Evolutionary conservation across 2,888 invertebrate species (phyloP), one percentile per base, ranked within the genome.

Genomic region (Eristalis tenax): DNA sequence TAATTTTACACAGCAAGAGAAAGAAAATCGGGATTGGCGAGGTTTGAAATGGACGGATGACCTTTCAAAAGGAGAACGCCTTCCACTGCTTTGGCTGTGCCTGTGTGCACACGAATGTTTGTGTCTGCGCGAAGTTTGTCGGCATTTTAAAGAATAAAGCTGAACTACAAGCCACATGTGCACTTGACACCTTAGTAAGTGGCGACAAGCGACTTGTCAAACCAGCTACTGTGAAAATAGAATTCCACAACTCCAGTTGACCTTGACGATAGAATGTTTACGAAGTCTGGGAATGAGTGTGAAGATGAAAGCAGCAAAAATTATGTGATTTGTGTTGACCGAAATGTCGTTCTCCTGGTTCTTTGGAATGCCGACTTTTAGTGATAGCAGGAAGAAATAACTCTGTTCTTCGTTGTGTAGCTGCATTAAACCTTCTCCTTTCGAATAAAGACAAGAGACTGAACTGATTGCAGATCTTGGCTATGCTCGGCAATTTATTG

Each of bases 191-290:
- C 43, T 6, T 43, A 4, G 43, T 1, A n/a, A 15, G 13, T n/a
- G 38, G 38, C 4, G 38, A 6, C 43, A 1, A 32, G 43, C 43
- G 6, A 43, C 15, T n/a, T 43, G 43, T 10, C 28, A 59, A 43
- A 68, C 61, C 66, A 32, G 38, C 38, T 38, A 38, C 38, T 38
- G 38, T 38, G 38, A 13, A 2, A 38, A 11, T 38, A 38, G 75
- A 76, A 59, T 40, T 10, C 59, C 26, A n/a, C 26, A 4, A 40
- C 8, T n/a, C 15, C 35, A 26, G 10, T 35, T 32, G 59, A 43
- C 66, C 76, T 76, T 76, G 76, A 68, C 28, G 3, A 40, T 40
- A 13, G 38, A 38, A 75, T 64, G 22, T 15, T 64, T 35, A 23
- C 11, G 10, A 22, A 43, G 4, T 6, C 43, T 40, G 40, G 13